Evolutionary conservation across 1,140 invertebrate species (phyloP).

Genomic region (Camponotus vicinus): DNA sequence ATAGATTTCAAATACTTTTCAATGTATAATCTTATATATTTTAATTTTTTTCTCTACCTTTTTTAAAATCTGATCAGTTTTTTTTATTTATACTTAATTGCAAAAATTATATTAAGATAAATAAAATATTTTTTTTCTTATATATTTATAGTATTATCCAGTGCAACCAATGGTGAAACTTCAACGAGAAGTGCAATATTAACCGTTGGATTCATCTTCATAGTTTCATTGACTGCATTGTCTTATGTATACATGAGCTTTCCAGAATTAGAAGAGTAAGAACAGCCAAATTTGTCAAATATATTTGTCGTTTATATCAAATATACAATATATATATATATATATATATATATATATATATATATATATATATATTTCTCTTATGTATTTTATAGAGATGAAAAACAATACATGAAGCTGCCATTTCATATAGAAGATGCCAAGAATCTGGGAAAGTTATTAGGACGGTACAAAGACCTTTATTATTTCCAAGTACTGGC

Average conservation of each 20-base stretch:
- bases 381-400: slow-evolving; percentile 90
- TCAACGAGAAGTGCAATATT: slow-evolving; percentile 87
- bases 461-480: slow-evolving; percentile 97
- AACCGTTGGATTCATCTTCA: slow-evolving; percentile 89
- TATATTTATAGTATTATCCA: slow-evolving; percentile 16
- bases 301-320: not conserved
- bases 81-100: not conserved
- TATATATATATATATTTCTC: not conserved
- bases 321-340: not conserved
- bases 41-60: not conserved
- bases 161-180: slow-evolving; percentile 63
- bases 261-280: slow-evolving; percentile 94
- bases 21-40: not conserved
- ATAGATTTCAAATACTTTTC: not conserved
- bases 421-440: slow-evolving; percentile 98
- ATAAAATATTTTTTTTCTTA: not conserved
- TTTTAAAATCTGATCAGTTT: not conserved
- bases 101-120: too few relatives aligned
- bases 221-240: slow-evolving; percentile 88
- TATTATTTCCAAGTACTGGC: slow-evolving; percentile 97
- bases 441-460: slow-evolving; percentile 96
- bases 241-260: slow-evolving; percentile 92
- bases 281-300: slow-evolving; percentile 68
- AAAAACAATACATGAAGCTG: slow-evolving; percentile 95
- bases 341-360: too few relatives aligned